phyloP scores from a whole-genome alignment of 1,140 invertebrate genomes.

The Bombus vancouverensis region DNA sequence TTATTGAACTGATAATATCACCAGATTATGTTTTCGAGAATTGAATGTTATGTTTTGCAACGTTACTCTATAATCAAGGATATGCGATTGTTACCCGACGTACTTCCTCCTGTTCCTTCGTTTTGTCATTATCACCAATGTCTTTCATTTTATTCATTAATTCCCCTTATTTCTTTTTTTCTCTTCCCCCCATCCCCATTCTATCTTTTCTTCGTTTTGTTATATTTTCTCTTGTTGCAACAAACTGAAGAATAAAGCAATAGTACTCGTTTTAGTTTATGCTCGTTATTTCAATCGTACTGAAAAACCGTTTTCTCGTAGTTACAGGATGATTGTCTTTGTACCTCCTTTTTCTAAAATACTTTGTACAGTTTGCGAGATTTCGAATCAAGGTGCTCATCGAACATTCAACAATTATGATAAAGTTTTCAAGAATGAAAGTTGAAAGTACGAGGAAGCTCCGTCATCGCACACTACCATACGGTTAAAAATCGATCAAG shows the following conservation, averaged over 20 bases:
- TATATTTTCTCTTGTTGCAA: slow-evolving; percentile 3
- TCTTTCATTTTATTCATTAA: neutral
- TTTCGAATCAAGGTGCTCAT: slow-evolving; percentile 53
- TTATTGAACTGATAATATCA: slow-evolving; percentile 50
- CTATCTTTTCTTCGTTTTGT: neutral
- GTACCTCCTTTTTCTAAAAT: slow-evolving; percentile 55
- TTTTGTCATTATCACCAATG: neutral
- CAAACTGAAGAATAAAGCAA: slow-evolving; percentile 19
- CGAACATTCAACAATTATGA: slow-evolving; percentile 13
- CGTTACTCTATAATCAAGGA: slow-evolving; percentile 19
- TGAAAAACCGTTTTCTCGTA: slow-evolving; percentile 28
- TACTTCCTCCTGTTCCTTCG: slow-evolving; percentile 53
- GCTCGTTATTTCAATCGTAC: slow-evolving; percentile 20
- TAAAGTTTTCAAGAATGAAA: slow-evolving; percentile 21
- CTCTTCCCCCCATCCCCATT: neutral
- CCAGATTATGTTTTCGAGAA: slow-evolving; percentile 16
- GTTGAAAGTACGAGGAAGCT: slow-evolving; percentile 19
- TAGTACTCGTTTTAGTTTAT: slow-evolving; percentile 19
- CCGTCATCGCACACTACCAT: neutral
- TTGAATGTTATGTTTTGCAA: slow-evolving; percentile 25
- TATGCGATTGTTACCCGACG: slow-evolving; percentile 63
- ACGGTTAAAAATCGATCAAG: slow-evolving; percentile 35
- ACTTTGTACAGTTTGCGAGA: slow-evolving; percentile 67
- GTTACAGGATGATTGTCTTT: slow-evolving; percentile 63
- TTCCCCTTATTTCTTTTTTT: neutral